These are phyloP conservation scores for Urocolius indicus DNA, from an alignment of 2,113 vertebrate species.

Conservation along the genomic window DNA sequence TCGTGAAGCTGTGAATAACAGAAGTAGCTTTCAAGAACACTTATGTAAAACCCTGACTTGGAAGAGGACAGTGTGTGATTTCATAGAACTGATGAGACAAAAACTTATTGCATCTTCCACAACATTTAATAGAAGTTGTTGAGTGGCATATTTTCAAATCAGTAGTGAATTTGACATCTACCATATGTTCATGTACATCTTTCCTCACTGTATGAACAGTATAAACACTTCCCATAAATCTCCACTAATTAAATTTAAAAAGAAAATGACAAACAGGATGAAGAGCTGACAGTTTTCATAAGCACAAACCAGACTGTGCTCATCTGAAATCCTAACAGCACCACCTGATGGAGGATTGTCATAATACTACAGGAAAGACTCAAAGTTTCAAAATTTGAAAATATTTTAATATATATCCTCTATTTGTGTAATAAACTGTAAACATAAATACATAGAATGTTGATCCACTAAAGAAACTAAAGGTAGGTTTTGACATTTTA, in stretches of 20 bases:
- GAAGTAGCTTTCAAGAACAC: background rate
- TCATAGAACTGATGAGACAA: background rate
- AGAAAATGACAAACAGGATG: background rate
- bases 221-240: background rate
- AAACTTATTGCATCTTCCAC: background rate
- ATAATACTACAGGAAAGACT: background rate
- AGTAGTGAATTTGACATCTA: background rate
- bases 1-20: background rate
- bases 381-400: background rate
- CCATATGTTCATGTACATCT: background rate
- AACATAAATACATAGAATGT: background rate
- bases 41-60: background rate
- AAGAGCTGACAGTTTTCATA: background rate
- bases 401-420: background rate
- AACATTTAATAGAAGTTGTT: background rate
- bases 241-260: background rate
- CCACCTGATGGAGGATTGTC: conserved; percentile 58
- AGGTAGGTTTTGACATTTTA: background rate
- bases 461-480: background rate
- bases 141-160: background rate
- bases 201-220: background rate
- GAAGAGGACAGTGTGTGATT: background rate
- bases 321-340: conserved; percentile 54
- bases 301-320: background rate
- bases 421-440: background rate